Evolutionary conservation across 2,797 vertebrate species (phyloP), one percentile per base, ranked within the genome.

Genomic region (Acanthornis magna): DNA sequence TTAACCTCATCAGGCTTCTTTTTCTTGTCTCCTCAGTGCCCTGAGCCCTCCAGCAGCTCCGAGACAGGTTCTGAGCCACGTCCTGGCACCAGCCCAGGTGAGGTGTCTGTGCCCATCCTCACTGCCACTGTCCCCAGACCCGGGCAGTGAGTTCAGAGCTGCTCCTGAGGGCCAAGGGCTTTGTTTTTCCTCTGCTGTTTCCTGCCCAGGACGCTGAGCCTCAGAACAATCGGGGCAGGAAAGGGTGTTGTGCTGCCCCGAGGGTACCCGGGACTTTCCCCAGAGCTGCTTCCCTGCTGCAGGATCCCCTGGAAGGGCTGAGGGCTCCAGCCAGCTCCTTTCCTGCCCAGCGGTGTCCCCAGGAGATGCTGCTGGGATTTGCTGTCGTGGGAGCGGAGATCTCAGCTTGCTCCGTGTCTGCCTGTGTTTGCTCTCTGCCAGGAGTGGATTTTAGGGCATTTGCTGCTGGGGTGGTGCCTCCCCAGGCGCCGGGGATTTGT

Each of bases 281-380:
- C 0, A 1, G 10, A 34, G 43, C 47, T 29, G 40, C 30, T 88
- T 43, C 40, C 32, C 23, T 7, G 20, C 38, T 26, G 13, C 38
- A 7, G 36, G 16, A 13, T 54, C 30, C 40, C 23, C 50, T 40
- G 61, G 50, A 27, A 71, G 60, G 38, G 58, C n/a, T 27, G 38
- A 81, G 32, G 26, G 40, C 34, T 63, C 16, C 36, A 72, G 21
- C 5, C 65, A 40, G 38, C 4, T 72, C 45, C 27, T 74, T 16
- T 63, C 18, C 29, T 48, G 55, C 55, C 21, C 5, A 1, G 1
- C 2, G 57, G 6, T 1, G 0, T 57, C 23, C 43, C 2, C 0
- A 22, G 55, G 66, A 62, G 70, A 4, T 48, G 60, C 14, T 68
- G 16, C 36, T 40, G 79, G 50, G 73, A 13, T 60, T 53, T 66